These are phyloP conservation scores for Phymastichus coffea DNA, from an alignment of 1,140 invertebrate genomes.

Conservation along the genomic window DNA sequence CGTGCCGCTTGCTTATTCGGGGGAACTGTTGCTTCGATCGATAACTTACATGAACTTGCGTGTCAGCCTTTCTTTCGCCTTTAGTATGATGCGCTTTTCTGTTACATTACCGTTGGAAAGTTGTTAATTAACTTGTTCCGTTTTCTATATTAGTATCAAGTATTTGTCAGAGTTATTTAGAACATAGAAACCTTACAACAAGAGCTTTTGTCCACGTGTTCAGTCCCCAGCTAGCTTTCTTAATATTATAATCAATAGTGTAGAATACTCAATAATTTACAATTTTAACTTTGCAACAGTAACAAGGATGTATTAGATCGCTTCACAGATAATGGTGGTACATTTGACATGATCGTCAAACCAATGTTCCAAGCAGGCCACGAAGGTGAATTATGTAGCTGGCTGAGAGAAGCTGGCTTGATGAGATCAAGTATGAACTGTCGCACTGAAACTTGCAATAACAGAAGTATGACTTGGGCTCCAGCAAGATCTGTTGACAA, in stretches of 20 bases:
- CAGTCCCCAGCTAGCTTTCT: too few relatives aligned
- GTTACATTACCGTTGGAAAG: too few relatives aligned
- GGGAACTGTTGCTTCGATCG: constrained; percentile 25
- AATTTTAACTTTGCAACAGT: constrained; percentile 28
- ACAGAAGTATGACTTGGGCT: constrained; percentile 49
- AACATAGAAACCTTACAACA: too few relatives aligned
- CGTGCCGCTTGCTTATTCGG: neutral
- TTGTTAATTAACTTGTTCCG: too few relatives aligned
- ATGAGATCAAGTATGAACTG: constrained; percentile 48
- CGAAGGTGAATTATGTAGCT: constrained; percentile 55
- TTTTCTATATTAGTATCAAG: too few relatives aligned
- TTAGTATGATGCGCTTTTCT: too few relatives aligned
- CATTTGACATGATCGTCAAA: constrained; percentile 52
- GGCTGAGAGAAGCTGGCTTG: constrained; percentile 55
- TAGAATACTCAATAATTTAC: too few relatives aligned
- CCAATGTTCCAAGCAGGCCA: constrained; percentile 56
- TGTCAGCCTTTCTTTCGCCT: too few relatives aligned
- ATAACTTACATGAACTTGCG: too few relatives aligned
- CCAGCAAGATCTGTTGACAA: constrained; percentile 55
- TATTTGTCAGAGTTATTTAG: too few relatives aligned
- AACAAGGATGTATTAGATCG: constrained; percentile 28
- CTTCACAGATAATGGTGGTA: constrained; percentile 51
- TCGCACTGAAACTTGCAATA: constrained; percentile 45
- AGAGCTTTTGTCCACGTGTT: too few relatives aligned
- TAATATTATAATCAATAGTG: too few relatives aligned